Evolutionary conservation across 1,140 invertebrate species (phyloP).

Genomic region (Euwallacea similis): DNA sequence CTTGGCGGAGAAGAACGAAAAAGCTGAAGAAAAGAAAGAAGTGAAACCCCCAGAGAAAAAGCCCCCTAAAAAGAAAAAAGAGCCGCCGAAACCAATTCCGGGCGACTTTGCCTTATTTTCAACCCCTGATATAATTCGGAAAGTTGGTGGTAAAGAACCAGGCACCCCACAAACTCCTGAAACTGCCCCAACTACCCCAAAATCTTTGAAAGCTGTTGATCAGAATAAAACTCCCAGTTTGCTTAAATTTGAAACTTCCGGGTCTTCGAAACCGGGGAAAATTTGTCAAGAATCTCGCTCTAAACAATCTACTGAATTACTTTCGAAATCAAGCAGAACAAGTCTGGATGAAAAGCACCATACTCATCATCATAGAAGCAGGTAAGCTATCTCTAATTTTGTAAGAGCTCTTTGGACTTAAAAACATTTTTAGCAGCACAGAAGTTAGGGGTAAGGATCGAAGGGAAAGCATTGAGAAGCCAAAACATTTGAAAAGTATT

Average conservation of each 20-base stretch:
- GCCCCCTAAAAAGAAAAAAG: conserved; percentile 67
- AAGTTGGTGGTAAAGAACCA: conserved; percentile 60
- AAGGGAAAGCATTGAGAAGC: conserved; percentile 35
- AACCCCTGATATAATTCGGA: conserved; percentile 74
- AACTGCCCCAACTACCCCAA: conserved; percentile 27
- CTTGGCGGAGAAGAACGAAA: conserved; percentile 42
- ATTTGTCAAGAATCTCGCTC: conserved; percentile 47
- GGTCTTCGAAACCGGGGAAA: conserved; percentile 46
- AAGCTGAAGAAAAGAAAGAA: conserved; percentile 43
- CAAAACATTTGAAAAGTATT: conserved; percentile 26
- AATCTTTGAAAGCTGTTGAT: conserved; percentile 37
- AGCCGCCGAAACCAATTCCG: conserved; percentile 64
- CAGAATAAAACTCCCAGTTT: conserved; percentile 6
- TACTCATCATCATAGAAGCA: conserved; percentile 29
- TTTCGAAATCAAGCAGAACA: conserved; percentile 32
- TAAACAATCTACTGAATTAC: conserved; percentile 43
- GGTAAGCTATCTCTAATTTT: conserved; percentile 9
- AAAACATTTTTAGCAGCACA: conserved; percentile 2
- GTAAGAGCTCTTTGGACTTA: no score
- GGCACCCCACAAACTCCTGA: conserved; percentile 44
- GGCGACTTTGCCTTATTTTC: conserved; percentile 73
- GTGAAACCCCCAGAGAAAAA: conserved; percentile 47
- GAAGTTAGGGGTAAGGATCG: conserved; percentile 31
- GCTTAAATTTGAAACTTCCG: not conserved
- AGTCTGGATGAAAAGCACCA: conserved; percentile 41